Conservation (phyloP, 2,113 vertebrate species). For the Catagonus wagneri region DNA sequence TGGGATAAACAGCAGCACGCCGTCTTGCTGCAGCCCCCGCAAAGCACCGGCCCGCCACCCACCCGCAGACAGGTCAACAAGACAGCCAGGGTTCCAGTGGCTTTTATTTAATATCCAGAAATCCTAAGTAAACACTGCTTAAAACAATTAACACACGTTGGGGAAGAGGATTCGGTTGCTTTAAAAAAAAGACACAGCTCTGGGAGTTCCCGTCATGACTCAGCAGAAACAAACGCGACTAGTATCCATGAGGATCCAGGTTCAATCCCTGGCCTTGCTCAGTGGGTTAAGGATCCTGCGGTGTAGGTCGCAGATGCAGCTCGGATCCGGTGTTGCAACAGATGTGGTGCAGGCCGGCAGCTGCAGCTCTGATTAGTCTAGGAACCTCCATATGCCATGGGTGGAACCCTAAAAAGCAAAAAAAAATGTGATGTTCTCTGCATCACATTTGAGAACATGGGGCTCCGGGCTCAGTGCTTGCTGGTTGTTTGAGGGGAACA, state of each 20-base stretch:
- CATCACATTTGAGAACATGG: background rate
- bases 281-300: too few relatives aligned
- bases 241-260: too few relatives aligned
- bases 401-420: too few relatives aligned
- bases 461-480: fast-evolving
- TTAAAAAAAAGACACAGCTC: background rate
- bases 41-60: background rate
- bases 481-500: fast-evolving
- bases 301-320: too few relatives aligned
- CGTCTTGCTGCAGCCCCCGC: background rate
- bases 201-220: too few relatives aligned
- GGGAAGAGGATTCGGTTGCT: background rate
- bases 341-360: too few relatives aligned
- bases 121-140: slow-evolving; percentile 76
- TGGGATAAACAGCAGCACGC: slow-evolving; percentile 71
- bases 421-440: background rate
- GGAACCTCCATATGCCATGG: too few relatives aligned
- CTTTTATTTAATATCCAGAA: slow-evolving; percentile 76
- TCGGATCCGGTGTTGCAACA: too few relatives aligned
- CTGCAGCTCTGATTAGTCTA: too few relatives aligned
- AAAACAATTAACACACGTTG: background rate
- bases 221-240: too few relatives aligned
- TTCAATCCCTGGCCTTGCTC: too few relatives aligned
- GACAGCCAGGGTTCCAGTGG: slow-evolving; percentile 50
- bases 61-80: background rate